These are phyloP conservation scores for Azemiops feae DNA, from an alignment of 2,113 vertebrate species.

Conservation along the genomic window DNA sequence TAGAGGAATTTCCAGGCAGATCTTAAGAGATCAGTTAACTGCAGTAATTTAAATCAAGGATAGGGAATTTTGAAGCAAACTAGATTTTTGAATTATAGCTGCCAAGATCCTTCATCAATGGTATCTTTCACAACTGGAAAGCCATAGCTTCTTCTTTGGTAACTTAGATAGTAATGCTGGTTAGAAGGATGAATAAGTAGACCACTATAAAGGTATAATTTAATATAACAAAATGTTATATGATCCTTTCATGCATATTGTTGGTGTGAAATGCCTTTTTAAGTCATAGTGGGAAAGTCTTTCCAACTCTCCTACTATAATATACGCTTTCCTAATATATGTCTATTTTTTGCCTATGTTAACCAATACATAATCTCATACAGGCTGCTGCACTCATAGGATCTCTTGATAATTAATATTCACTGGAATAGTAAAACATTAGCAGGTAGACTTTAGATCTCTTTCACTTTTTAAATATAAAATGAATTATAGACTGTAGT, in stretches of 20 bases:
- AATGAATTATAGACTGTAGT: not conserved
- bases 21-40: not conserved
- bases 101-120: not conserved
- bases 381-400: not conserved
- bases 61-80: not conserved
- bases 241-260: not conserved
- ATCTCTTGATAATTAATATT: not conserved
- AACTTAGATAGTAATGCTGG: not conserved
- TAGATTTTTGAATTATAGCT: not conserved
- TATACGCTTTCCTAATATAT: not conserved
- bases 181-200: not conserved
- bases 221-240: not conserved
- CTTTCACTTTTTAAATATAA: not conserved
- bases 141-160: not conserved
- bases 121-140: not conserved
- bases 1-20: not conserved
- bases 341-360: not conserved
- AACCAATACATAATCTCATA: not conserved
- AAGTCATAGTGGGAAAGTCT: not conserved
- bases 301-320: not conserved
- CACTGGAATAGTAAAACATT: not conserved
- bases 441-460: not conserved
- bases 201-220: not conserved
- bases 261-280: not conserved
- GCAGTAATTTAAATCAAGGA: not conserved